Percentiles rank a stretch among this genome's conserved stretches.
Evolutionary conservation across 2,113 vertebrate species (phyloP).

Genomic region (Labeo catla): DNA sequence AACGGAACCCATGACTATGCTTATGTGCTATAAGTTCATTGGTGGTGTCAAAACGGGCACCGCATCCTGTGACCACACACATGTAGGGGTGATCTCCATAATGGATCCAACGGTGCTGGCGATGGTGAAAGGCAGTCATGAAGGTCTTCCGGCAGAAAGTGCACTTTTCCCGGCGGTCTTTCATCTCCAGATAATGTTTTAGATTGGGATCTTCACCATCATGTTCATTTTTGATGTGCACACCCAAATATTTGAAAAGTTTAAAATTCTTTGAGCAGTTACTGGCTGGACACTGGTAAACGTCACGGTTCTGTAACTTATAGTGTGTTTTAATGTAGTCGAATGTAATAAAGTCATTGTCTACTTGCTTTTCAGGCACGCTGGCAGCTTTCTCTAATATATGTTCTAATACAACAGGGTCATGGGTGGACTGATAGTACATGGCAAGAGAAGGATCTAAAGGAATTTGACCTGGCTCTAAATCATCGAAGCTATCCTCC

Average conservation of each 20-base stretch:
- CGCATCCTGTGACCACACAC: slow-evolving; percentile 89
- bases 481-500: slow-evolving; percentile 64
- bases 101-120: slow-evolving; percentile 87
- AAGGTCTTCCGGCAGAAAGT: slow-evolving; percentile 92
- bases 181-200: slow-evolving; percentile 91
- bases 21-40: slow-evolving; percentile 92
- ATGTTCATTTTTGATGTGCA: slow-evolving; percentile 93
- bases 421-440: slow-evolving; percentile 78
- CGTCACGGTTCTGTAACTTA: slow-evolving; percentile 89
- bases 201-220: slow-evolving; percentile 87
- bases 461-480: slow-evolving; percentile 75
- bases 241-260: slow-evolving; percentile 94
- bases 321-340: slow-evolving; percentile 83
- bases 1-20: slow-evolving; percentile 86
- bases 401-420: slow-evolving; percentile 76
- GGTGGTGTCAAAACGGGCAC: slow-evolving; percentile 83
- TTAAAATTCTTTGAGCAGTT: slow-evolving; percentile 89
- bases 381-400: slow-evolving; percentile 72
- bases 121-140: slow-evolving; percentile 88
- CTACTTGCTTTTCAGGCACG: slow-evolving; percentile 62
- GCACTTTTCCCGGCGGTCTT: slow-evolving; percentile 92
- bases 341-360: slow-evolving; percentile 84
- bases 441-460: slow-evolving; percentile 73
- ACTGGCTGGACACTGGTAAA: slow-evolving; percentile 91
- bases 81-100: slow-evolving; percentile 85